phyloP scores from a whole-genome alignment of 2,888 invertebrate genomes.

The Hirtodrosophila confusa region DNA sequence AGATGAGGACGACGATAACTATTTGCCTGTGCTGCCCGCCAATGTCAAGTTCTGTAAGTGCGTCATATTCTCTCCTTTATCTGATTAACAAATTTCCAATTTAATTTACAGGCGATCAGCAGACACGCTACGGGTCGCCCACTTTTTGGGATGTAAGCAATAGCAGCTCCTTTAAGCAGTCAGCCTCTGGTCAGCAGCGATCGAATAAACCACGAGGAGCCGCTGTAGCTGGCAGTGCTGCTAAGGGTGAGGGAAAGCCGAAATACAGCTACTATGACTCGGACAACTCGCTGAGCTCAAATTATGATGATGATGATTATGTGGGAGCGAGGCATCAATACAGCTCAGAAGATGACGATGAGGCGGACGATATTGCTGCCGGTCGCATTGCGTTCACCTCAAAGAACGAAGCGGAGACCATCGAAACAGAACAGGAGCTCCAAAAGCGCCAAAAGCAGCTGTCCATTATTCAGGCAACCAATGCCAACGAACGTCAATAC shows the following conservation, averaged over 20 bases:
- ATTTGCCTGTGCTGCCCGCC: conserved; percentile 86
- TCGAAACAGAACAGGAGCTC: conserved; percentile 87
- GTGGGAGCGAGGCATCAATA: conserved; percentile 56
- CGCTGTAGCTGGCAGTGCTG: not conserved
- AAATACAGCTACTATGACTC: conserved; percentile 79
- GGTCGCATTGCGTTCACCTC: conserved; percentile 92
- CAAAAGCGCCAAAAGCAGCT: conserved; percentile 83
- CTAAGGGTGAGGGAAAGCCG: conserved; percentile 29
- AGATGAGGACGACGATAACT: conserved; percentile 84
- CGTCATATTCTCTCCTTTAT: not conserved
- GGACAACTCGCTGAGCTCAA: conserved; percentile 86
- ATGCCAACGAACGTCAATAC: conserved; percentile 83
- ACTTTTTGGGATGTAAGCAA: conserved; percentile 83
- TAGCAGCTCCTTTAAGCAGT: conserved; percentile 44
- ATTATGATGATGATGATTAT: conserved; percentile 84
- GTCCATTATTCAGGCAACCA: conserved; percentile 83
- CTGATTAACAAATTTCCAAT: not conserved
- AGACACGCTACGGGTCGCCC: conserved; percentile 83
- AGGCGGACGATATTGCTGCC: conserved; percentile 85
- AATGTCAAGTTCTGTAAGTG: conserved; percentile 88
- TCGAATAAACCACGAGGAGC: conserved; percentile 15
- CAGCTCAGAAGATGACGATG: conserved; percentile 79
- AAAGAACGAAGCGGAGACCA: conserved; percentile 93
- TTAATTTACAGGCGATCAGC: conserved; percentile 79
- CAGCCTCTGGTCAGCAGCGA: conserved; percentile 3